Evolutionary conservation across 2,888 invertebrate species (phyloP), one percentile per base, ranked within the genome.

Genomic region (Eudasyphora cyanicolor): DNA sequence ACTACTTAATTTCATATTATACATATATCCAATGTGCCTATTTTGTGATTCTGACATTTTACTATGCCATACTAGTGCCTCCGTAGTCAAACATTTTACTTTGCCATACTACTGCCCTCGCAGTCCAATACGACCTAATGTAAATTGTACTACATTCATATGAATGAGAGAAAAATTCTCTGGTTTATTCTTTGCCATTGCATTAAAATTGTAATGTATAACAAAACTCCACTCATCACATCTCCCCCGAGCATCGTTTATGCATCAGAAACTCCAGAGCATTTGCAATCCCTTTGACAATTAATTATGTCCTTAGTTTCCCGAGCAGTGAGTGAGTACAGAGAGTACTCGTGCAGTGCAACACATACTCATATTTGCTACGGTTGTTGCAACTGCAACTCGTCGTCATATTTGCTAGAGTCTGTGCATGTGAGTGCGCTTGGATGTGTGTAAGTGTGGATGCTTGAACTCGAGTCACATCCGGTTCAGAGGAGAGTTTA

Each of bases 291-390:
- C 51, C 51, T 51, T 21, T 51, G 51, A 24, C 24, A 51, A 51
- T 51, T 51, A 51, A 51, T 51, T 51, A 51, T 51, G 51, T 51
- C 19, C 51, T 51, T 51, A 51, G 51, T 51, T 24, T 21, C 21
- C 21, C 51, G 5, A 51, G 24, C n/a, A n/a, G n/a, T n/a, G n/a
- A n/a, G n/a, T n/a, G n/a, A n/a, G n/a, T n/a, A n/a, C n/a, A n/a
- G n/a, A n/a, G n/a, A n/a, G n/a, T n/a, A n/a, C n/a, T n/a, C n/a
- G n/a, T 51, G 51, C 5, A 21, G 51, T n/a, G n/a, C 51, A 51
- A 1, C 24, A 24, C 4, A 6, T 2, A 1, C n/a, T 6, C n/a
- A 51, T n/a, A n/a, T n/a, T 51, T 51, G 51, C n/a, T 51, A 21
- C n/a, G 19, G 51, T 10, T 51, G 51, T 21, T 51, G 19, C n/a